These are phyloP conservation scores for Apteryx owenii DNA, from an alignment of 2,113 vertebrate species.

Conservation along the genomic window DNA sequence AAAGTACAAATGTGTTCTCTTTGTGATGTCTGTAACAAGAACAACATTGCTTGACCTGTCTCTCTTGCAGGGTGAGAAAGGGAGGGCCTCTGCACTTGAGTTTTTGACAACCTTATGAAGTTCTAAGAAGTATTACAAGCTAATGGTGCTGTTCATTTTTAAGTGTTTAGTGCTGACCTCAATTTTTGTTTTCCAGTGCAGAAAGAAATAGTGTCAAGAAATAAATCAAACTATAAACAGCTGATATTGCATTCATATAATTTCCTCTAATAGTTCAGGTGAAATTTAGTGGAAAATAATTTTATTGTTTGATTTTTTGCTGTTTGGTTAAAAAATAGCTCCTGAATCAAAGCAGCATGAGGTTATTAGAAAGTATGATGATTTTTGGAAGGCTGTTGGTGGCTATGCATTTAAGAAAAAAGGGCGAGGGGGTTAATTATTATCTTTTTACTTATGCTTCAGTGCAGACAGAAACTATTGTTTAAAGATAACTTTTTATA, in stretches of 20 bases:
- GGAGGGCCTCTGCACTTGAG: neutral
- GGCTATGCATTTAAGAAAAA: neutral
- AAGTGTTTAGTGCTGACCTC: neutral
- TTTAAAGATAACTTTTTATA: neutral
- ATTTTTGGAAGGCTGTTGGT: neutral
- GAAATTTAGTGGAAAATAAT: conserved; percentile 56
- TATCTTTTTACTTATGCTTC: neutral
- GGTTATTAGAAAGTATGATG: neutral
- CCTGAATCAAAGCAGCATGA: neutral
- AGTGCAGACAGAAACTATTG: neutral
- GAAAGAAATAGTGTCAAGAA: neutral
- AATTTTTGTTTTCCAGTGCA: neutral
- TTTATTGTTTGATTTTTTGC: conserved; percentile 17
- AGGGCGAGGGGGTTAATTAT: neutral
- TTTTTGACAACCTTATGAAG: neutral
- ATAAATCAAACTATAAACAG: conserved; percentile 38
- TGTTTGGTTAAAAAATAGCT: conserved; percentile 23
- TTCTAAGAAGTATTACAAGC: neutral
- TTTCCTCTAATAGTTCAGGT: conserved; percentile 24
- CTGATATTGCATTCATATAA: neutral
- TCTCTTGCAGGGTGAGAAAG: neutral
- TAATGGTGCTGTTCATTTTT: neutral
- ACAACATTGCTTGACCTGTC: neutral
- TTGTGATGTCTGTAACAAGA: neutral
- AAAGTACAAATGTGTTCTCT: neutral